Percentiles rank a stretch among this genome's conserved stretches.
Evolutionary conservation across 2,888 invertebrate species (phyloP).

Genomic region (Pachydiplax longipennis): DNA sequence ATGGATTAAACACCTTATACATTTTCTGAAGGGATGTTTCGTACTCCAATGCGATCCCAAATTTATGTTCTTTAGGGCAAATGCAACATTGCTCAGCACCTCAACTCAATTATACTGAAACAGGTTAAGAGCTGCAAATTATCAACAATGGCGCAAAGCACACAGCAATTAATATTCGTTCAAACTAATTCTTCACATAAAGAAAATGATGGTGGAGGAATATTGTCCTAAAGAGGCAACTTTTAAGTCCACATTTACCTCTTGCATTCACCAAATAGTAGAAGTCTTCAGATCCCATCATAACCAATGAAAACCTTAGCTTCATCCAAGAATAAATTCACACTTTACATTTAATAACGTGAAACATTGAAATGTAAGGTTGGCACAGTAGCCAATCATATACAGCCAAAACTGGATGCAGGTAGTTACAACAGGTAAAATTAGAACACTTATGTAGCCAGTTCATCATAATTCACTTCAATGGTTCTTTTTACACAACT

Average conservation of each 20-base stretch:
- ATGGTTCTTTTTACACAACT: not conserved
- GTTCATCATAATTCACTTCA: not conserved
- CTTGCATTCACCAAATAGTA: not conserved
- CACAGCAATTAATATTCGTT: not conserved
- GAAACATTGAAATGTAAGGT: not conserved
- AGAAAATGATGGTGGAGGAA: not conserved
- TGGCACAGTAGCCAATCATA: not conserved
- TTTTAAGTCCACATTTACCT: not conserved
- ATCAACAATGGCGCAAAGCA: not conserved
- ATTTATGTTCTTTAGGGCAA: not conserved
- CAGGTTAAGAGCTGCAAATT: not conserved
- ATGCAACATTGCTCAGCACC: not conserved
- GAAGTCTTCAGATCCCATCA: constrained; percentile 10
- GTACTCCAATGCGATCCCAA: not conserved
- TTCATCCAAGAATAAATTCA: not conserved
- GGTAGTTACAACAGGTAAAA: constrained; percentile 9
- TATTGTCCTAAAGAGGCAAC: not conserved
- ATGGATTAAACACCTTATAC: not conserved
- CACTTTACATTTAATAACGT: not conserved
- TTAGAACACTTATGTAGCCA: not conserved
- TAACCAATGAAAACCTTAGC: not conserved
- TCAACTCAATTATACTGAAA: not conserved
- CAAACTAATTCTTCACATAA: not conserved
- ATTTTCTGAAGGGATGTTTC: not conserved
- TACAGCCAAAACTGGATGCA: not conserved